Percentiles rank a stretch among this genome's conserved stretches.
Conservation (phyloP, 2,888 invertebrate species). For the Blastobasis adustella region DNA sequence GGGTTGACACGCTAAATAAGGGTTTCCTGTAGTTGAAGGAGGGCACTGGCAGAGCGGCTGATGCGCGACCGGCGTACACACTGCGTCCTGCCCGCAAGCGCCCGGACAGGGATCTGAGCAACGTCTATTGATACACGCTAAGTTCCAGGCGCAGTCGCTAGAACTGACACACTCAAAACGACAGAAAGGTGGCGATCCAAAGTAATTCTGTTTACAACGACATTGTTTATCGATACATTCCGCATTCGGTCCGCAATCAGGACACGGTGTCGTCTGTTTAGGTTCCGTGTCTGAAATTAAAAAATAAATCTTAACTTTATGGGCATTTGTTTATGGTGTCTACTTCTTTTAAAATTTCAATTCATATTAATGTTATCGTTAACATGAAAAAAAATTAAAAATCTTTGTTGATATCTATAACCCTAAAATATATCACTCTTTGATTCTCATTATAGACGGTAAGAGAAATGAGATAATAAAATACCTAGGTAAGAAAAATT, state of each 20-base stretch:
- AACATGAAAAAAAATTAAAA: too few relatives aligned
- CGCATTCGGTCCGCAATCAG: constrained; percentile 85
- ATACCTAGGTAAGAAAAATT: too few relatives aligned
- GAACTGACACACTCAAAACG: constrained; percentile 82
- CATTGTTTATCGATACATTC: constrained; percentile 81
- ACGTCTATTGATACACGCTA: constrained; percentile 81
- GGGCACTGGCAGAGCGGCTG: constrained; percentile 82
- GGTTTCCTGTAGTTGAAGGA: constrained; percentile 81
- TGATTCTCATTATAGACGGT: too few relatives aligned
- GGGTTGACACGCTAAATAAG: constrained; percentile 79
- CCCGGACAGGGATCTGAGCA: constrained; percentile 85
- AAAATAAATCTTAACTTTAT: neutral
- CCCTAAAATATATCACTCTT: too few relatives aligned
- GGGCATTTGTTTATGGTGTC: too few relatives aligned
- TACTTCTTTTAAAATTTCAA: too few relatives aligned
- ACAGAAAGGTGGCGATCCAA: constrained; percentile 84
- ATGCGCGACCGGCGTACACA: constrained; percentile 82
- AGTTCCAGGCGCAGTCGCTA: constrained; percentile 80
- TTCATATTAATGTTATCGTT: too few relatives aligned
- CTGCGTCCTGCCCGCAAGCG: constrained; percentile 82
- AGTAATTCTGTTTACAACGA: constrained; percentile 78
- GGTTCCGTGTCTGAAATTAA: constrained; percentile 39
- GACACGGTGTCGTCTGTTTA: constrained; percentile 72
- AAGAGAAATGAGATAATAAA: too few relatives aligned
- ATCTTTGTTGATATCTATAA: too few relatives aligned